Evolutionary conservation across 2,888 invertebrate species (phyloP).

Genomic region (Keiferia lycopersicella): DNA sequence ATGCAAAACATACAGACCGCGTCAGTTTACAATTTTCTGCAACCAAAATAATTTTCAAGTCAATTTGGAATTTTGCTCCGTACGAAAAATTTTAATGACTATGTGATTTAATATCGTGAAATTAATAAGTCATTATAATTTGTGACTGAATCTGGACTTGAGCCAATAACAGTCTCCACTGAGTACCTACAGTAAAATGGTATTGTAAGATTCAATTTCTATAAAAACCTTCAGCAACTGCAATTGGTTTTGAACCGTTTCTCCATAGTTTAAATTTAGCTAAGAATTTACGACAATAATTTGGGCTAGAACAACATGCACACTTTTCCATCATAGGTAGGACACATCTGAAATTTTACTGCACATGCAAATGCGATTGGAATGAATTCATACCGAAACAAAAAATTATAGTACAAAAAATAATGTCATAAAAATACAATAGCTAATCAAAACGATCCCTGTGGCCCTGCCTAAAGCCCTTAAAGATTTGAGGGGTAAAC

Average conservation of each 20-base stretch:
- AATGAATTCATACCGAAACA: conserved; percentile 1
- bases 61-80: conserved; percentile 16
- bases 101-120: too few species aligned
- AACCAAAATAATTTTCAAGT: conserved; percentile 39
- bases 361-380: background rate
- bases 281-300: background rate
- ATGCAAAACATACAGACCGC: conserved; percentile 47
- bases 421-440: background rate
- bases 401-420: conserved; percentile 10
- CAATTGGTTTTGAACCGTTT: background rate
- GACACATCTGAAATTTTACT: background rate
- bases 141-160: too few species aligned
- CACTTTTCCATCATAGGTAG: background rate
- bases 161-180: too few species aligned
- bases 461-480: background rate
- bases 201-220: background rate
- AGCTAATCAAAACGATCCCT: background rate
- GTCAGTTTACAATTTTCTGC: conserved; percentile 52
- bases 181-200: too few species aligned
- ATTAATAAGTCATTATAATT: too few species aligned
- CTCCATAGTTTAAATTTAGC: background rate
- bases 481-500: background rate
- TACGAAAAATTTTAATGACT: background rate
- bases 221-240: background rate
- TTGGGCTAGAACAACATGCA: background rate